Conservation (phyloP, 2,797 vertebrate species). For the Phylloscopus collybita region DNA sequence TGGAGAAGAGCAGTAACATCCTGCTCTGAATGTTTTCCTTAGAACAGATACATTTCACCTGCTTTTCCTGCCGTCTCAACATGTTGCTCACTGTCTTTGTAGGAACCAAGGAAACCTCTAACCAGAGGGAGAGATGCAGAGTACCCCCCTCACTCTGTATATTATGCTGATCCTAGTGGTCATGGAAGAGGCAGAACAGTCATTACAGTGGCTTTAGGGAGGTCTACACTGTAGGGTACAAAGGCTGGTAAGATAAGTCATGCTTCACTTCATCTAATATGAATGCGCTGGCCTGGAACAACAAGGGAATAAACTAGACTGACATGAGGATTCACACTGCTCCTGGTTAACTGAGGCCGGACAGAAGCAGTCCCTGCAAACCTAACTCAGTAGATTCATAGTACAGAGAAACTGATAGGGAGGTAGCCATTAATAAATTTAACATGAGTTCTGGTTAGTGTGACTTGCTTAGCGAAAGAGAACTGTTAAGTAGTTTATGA, state of each 20-base stretch:
- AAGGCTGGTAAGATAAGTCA: neutral
- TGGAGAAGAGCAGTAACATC: neutral
- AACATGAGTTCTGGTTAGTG: neutral
- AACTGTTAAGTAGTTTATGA: neutral
- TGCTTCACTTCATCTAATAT: neutral
- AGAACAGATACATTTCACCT: neutral
- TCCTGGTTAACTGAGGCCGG: neutral
- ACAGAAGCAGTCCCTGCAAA: neutral
- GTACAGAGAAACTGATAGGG: neutral
- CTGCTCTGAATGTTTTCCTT: neutral
- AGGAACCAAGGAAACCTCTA: neutral
- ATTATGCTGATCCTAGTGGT: neutral
- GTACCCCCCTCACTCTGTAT: accelerated
- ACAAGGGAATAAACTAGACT: neutral
- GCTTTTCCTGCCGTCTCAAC: neutral
- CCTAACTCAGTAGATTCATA: neutral
- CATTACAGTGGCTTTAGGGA: neutral
- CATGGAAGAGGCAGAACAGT: neutral
- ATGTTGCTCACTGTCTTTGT: accelerated
- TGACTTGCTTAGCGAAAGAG: neutral
- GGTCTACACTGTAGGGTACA: neutral
- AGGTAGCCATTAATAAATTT: neutral
- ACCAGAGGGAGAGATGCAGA: neutral
- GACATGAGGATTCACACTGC: neutral
- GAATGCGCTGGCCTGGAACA: neutral